phyloP scores from a whole-genome alignment of 2,888 invertebrate species.

The Tortrix viridana region DNA sequence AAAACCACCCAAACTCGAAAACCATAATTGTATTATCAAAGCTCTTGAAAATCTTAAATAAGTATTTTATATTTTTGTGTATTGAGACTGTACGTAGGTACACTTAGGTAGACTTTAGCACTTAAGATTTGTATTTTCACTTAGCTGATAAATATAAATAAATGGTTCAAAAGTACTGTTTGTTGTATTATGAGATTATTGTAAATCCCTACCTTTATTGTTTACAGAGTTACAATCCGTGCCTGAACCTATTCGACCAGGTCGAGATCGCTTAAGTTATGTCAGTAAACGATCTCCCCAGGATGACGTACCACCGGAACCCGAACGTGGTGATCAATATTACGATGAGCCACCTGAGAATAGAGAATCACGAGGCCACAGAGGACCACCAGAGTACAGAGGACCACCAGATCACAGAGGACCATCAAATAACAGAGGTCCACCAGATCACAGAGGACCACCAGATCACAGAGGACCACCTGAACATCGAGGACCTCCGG shows the following conservation, averaged over 20 bases:
- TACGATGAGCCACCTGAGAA: conserved; percentile 11
- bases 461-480: conserved; percentile 1
- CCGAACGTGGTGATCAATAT: neutral
- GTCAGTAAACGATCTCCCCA: conserved; percentile 38
- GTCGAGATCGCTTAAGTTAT: neutral
- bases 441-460: conserved; percentile 20
- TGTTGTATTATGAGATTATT: neutral
- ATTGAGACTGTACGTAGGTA: too few species aligned
- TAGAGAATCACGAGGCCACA: conserved; percentile 3
- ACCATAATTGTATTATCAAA: too few species aligned
- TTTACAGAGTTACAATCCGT: conserved; percentile 37
- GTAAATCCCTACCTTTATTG: conserved; percentile 12
- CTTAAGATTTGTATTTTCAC: too few species aligned
- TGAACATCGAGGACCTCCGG: neutral
- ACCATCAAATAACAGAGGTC: conserved; percentile 37
- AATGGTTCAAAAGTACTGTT: too few species aligned
- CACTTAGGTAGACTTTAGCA: too few species aligned
- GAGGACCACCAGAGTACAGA: conserved; percentile 8
- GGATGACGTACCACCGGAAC: conserved; percentile 2
- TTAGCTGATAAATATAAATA: too few species aligned
- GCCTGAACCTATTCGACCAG: neutral
- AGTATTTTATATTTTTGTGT: too few species aligned
- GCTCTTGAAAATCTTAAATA: too few species aligned
- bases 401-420: conserved; percentile 29
- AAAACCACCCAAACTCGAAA: too few species aligned